Evolutionary conservation across 2,113 vertebrate genomes (phyloP), one percentile per base, ranked within the genome.

Genomic region (Pluvialis apricaria): DNA sequence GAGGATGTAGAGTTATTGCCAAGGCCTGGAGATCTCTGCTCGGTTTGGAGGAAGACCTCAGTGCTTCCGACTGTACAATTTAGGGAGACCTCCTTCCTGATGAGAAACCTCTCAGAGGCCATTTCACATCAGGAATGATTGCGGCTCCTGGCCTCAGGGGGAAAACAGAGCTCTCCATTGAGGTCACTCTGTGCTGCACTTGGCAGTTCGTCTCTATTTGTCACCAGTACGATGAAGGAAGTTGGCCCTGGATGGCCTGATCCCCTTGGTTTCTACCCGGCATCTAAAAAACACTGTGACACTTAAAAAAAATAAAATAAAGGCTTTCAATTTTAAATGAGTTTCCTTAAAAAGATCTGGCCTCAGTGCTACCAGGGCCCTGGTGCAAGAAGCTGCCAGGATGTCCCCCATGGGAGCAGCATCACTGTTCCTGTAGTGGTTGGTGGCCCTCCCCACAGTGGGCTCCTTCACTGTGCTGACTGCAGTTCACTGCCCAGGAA

Each of bases 331-430:
- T 54, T 75, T 71, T 70, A 87, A 90, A 90, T 8, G 22, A 88
- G n/a, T 32, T 93, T 78, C 47, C 61, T 82, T 86, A 85, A 90
- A 88, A 90, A 85, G n/a, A 75, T 36, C 28, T 42, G 65, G 36
- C 28, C 70, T 75, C 65, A 62, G 40, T 28, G 26, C 22, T 81
- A 65, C n/a, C 45, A 84, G 72, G n/a, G 15, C 13, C 28, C 15
- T 11, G 26, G 47, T 31, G 75, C 17, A n/a, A 84, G 58, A 34
- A 92, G 71, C 29, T 51, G 75, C 34, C 72, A 85, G 69, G 34
- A 82, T 18, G 42, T 20, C n/a, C 34, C 42, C 5, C 1, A 2
- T 5, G 20, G 57, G 62, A 42, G 7, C 28, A 80, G 19, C 17
- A 13, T 17, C 10, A 10, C 61, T 61, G 15, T n/a, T 84, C 34